Evolutionary conservation across 2,113 vertebrate species (phyloP).

Genomic region (Xerus inauris): DNA sequence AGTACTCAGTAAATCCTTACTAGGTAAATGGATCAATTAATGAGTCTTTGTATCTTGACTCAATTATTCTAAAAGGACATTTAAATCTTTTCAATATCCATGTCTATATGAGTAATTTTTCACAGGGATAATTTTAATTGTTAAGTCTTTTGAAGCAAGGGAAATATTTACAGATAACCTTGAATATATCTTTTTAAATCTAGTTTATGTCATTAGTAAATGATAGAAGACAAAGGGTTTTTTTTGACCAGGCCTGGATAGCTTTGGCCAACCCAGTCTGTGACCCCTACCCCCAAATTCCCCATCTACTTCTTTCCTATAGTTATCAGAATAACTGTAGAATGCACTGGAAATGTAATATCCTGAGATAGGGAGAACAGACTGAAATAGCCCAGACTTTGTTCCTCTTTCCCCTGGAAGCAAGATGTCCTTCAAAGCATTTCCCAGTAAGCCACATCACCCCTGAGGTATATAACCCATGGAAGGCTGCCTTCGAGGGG

Average conservation of each 20-base stretch:
- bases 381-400: neutral
- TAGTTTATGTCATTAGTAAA: neutral
- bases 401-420: neutral
- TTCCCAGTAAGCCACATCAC: neutral
- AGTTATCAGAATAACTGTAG: neutral
- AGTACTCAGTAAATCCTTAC: neutral
- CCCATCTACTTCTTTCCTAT: neutral
- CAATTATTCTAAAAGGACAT: neutral
- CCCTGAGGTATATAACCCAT: neutral
- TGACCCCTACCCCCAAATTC: neutral
- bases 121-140: neutral
- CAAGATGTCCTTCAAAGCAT: neutral
- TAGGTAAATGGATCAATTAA: neutral
- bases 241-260: neutral
- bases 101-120: neutral
- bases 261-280: neutral
- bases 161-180: neutral
- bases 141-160: neutral
- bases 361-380: neutral
- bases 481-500: neutral
- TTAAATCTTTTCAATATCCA: neutral
- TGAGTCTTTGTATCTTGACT: neutral
- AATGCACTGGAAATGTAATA: neutral
- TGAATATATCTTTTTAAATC: constrained; percentile 16
- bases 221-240: neutral